These are phyloP conservation scores for Chloroclysta siterata DNA, from an alignment of 2,888 invertebrate genomes.

Conservation along the genomic window DNA sequence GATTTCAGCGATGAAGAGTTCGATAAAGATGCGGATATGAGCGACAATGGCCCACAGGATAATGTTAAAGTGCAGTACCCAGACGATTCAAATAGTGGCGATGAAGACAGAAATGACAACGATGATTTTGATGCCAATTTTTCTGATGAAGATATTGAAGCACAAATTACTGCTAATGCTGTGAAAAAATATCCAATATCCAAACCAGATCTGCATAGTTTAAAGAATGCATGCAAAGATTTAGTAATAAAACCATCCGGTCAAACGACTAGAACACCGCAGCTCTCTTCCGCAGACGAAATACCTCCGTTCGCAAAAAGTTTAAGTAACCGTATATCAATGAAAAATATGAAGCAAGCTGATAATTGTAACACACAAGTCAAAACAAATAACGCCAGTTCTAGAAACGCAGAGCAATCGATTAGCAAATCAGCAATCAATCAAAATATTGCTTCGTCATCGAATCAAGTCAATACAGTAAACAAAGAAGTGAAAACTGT, in stretches of 20 bases:
- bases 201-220: constrained; percentile 51
- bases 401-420: constrained; percentile 29
- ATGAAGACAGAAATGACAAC: constrained; percentile 52
- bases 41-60: constrained; percentile 36
- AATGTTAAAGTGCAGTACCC: constrained; percentile 63
- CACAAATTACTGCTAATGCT: constrained; percentile 49
- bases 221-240: constrained; percentile 63
- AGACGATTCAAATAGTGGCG: constrained; percentile 57
- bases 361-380: constrained; percentile 37
- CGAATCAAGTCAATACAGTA: constrained; percentile 64
- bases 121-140: constrained; percentile 41
- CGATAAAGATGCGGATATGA: constrained; percentile 36
- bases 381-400: constrained; percentile 27
- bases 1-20: constrained; percentile 53
- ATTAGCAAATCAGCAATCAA: constrained; percentile 45
- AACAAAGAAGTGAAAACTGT: constrained; percentile 72
- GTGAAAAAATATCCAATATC: constrained; percentile 48
- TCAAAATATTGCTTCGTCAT: constrained; percentile 55
- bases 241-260: constrained; percentile 55
- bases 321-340: constrained; percentile 50
- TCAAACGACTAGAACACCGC: constrained; percentile 17
- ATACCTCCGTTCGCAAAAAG: constrained; percentile 43
- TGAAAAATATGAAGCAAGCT: constrained; percentile 53
- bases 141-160: constrained; percentile 55
- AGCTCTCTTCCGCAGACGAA: constrained; percentile 37